A percentile compares a stretch with the other conserved stretches of the same genome.
Evolutionary conservation across 2,113 vertebrate species (phyloP).

Genomic region (Telmatochromis sp.): DNA sequence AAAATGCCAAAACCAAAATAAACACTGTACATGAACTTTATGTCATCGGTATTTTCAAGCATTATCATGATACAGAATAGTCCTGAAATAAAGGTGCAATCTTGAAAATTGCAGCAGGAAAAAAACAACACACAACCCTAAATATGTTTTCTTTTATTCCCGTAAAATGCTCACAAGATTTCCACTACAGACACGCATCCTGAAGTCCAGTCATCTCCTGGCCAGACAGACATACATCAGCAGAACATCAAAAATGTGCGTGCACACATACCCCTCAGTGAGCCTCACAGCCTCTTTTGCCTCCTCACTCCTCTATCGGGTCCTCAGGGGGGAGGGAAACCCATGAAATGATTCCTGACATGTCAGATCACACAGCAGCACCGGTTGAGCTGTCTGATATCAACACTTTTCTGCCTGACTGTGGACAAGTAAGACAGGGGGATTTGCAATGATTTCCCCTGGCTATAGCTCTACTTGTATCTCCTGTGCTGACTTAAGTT

Average conservation of each 20-base stretch:
- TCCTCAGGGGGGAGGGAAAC: neutral
- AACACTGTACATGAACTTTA: neutral
- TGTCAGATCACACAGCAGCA: constrained; percentile 45
- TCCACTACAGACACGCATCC: neutral
- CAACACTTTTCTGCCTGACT: constrained; percentile 57
- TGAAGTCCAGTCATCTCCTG: neutral
- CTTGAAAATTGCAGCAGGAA: neutral
- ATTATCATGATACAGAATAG: neutral
- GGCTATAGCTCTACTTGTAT: constrained; percentile 8
- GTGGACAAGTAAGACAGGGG: constrained; percentile 28
- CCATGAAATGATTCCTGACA: constrained; percentile 61
- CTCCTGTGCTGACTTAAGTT: constrained; percentile 19
- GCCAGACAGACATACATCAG: neutral
- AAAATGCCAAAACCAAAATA: constrained; percentile 38
- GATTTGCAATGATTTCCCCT: constrained; percentile 54
- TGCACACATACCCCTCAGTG: neutral
- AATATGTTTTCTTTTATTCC: neutral
- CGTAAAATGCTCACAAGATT: neutral
- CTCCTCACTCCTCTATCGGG: constrained; percentile 6
- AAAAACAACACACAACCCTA: accelerated
- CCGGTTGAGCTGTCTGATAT: constrained; percentile 47
- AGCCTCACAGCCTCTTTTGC: constrained; percentile 15
- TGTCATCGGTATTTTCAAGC: neutral
- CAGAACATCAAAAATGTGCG: neutral
- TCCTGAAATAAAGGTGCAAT: neutral